phyloP scores from a whole-genome alignment of 2,888 invertebrate species.

The Branchipolynoe longqiensis region DNA sequence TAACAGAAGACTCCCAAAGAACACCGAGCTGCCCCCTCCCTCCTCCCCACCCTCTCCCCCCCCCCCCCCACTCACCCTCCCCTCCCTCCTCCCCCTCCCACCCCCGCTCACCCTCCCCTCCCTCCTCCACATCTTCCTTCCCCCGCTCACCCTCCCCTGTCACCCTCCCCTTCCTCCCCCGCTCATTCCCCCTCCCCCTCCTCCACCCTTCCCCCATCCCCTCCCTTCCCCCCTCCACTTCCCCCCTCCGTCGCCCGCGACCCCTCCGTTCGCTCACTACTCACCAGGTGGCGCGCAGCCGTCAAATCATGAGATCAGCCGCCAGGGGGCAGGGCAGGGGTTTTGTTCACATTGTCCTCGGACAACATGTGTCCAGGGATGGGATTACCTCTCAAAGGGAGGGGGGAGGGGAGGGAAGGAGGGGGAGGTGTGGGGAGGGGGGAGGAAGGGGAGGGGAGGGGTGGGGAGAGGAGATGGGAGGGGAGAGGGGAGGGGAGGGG shows the following conservation, averaged over 20 bases:
- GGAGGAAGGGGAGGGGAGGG: not conserved
- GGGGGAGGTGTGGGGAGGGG: not conserved
- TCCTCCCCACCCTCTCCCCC: too few relatives aligned
- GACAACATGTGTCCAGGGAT: slow-evolving; percentile 12
- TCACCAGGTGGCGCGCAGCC: not conserved
- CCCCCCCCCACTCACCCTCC: too few relatives aligned
- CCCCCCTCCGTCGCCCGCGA: too few relatives aligned
- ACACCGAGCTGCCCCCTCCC: too few relatives aligned
- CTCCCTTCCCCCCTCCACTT: too few relatives aligned
- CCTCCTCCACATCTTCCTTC: too few relatives aligned
- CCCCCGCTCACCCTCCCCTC: too few relatives aligned
- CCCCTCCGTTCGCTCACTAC: too few relatives aligned
- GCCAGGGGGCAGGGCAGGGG: not conserved
- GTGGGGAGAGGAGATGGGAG: not conserved
- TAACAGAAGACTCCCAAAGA: slow-evolving; percentile 7
- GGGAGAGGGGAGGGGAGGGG: too few relatives aligned
- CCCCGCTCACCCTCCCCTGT: too few relatives aligned
- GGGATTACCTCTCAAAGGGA: not conserved
- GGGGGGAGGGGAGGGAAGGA: not conserved
- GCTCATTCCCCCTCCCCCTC: not conserved
- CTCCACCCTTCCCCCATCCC: not conserved
- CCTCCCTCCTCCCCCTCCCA: too few relatives aligned
- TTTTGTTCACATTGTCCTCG: slow-evolving; percentile 1
- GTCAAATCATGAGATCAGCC: slow-evolving; percentile 13
- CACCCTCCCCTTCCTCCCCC: not conserved